Evolutionary conservation across 2,797 vertebrate species (phyloP).

Genomic region (Emydoidea blandingii): DNA sequence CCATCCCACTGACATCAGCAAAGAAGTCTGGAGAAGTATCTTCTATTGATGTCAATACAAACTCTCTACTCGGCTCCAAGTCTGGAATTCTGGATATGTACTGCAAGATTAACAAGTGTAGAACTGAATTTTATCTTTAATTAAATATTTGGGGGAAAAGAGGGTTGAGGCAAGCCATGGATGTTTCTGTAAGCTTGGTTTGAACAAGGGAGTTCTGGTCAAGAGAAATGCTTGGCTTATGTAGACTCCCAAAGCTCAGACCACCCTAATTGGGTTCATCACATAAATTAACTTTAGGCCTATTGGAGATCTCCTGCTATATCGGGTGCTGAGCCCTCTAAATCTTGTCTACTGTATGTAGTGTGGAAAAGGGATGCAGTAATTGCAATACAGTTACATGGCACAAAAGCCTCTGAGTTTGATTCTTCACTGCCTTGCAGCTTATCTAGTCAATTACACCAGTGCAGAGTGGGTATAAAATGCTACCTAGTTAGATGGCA

Average conservation of each 20-base stretch:
- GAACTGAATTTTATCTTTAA: not conserved
- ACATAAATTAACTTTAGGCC: not conserved
- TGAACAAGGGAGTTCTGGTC: fast-evolving
- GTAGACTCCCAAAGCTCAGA: not conserved
- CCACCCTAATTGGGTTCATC: not conserved
- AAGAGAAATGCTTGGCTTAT: not conserved
- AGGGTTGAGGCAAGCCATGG: not conserved
- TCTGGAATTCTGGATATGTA: not conserved
- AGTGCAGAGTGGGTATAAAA: not conserved
- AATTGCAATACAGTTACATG: not conserved
- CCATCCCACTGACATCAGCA: not conserved
- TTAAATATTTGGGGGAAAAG: not conserved
- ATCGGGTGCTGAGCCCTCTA: not conserved
- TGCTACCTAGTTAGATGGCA: not conserved
- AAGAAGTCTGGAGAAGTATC: not conserved
- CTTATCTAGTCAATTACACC: not conserved
- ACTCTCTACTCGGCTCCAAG: not conserved
- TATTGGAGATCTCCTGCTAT: not conserved
- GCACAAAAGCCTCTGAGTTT: not conserved
- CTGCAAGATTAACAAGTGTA: not conserved
- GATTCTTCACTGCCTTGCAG: not conserved
- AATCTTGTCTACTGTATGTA: not conserved
- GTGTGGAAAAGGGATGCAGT: not conserved
- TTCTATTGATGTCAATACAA: not conserved
- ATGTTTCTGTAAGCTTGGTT: not conserved